Evolutionary conservation across 2,113 vertebrate species (phyloP), one percentile per base, ranked within the genome.

Genomic region (Anthoscopus minutus): DNA sequence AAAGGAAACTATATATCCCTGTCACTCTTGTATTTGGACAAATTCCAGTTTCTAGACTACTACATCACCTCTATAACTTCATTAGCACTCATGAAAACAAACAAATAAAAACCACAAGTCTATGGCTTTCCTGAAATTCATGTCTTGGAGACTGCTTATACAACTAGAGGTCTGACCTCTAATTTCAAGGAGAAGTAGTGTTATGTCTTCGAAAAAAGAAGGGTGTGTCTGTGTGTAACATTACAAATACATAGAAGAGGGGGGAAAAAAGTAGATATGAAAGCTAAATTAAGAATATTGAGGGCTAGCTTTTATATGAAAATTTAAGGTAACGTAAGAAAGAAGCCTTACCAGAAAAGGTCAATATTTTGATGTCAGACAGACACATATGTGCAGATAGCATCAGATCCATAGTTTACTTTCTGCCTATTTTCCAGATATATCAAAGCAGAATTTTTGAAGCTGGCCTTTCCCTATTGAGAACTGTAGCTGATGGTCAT

Each of bases 221-320:
- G 6, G 2, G 16, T 14, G 4, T 5, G 9, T 4, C 15, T 21
- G 24, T 30, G 3, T 33, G 4, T 30, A 64, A 81, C 23, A 73
- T 7, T 31, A 33, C 4, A 64, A 67, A 72, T 13, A 67, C 8
- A 44, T 3, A 38, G 12, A 70, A 53, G 25, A 23, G 10, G 18
- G 13, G 8, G 6, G 3, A 0, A 1, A 8, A 37, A 69, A 44
- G 9, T 14, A 60, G 14, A 44, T 40, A 13, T 28, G 6, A 25
- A 86, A 81, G 13, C 37, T 67, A 84, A 81, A 74, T 37, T 33
- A 69, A 21, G 8, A 93, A 91, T 82, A 79, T 2, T n/a, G 17
- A 76, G 15, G 3, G 28, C 30, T 54, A 30, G 11, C 3, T 92
- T 89, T 67, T 51, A 7, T 14, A 42, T 37, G 37, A 69, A 69